These are phyloP conservation scores for Sorex fumeus DNA, from an alignment of 2,113 vertebrate genomes.

Conservation along the genomic window DNA sequence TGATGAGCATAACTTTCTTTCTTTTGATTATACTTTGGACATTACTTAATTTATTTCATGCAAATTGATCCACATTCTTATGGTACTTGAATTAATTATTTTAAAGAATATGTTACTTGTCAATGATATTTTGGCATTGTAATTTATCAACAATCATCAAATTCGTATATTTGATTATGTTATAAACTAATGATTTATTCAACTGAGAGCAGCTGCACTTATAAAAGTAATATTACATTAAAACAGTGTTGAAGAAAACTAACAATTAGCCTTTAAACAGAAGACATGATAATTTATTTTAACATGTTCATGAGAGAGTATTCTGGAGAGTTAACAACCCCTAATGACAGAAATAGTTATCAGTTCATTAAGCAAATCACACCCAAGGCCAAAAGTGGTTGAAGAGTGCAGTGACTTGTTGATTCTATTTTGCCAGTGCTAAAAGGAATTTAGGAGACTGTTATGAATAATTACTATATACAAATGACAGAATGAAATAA, in stretches of 20 bases:
- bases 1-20: constrained; percentile 23
- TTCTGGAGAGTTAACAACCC: constrained; percentile 61
- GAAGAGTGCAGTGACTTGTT: constrained; percentile 37
- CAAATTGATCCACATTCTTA: constrained; percentile 49
- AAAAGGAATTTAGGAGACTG: background rate
- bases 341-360: constrained; percentile 65
- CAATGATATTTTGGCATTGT: background rate
- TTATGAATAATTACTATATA: constrained; percentile 7
- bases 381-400: constrained; percentile 35
- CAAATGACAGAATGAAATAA: background rate
- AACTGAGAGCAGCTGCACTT: constrained; percentile 38
- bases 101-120: constrained; percentile 38
- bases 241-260: constrained; percentile 65
- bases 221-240: constrained; percentile 40
- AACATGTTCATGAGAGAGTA: constrained; percentile 39
- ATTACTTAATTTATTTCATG: background rate
- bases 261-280: constrained; percentile 72
- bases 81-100: constrained; percentile 44
- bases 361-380: constrained; percentile 74
- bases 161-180: constrained; percentile 10
- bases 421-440: background rate
- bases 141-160: constrained; percentile 34
- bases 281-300: constrained; percentile 73
- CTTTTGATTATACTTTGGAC: constrained; percentile 38
- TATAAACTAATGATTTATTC: constrained; percentile 37